A percentile compares a stretch with the other conserved stretches of the same genome.
phyloP scores from a whole-genome alignment of 2,113 vertebrate genomes.

The Siphamia tubifer region DNA sequence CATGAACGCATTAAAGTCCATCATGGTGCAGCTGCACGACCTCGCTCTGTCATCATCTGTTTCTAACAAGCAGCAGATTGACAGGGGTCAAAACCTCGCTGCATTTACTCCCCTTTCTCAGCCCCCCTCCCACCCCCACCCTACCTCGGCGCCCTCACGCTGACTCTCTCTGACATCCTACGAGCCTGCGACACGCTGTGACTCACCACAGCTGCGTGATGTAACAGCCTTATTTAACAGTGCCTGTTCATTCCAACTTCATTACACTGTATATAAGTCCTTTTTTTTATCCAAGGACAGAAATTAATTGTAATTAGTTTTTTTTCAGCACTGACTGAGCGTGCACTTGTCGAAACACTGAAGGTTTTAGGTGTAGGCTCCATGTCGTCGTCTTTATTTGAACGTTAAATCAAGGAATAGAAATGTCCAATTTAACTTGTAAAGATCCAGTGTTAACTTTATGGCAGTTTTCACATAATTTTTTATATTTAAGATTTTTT shows the following conservation, averaged over 20 bases:
- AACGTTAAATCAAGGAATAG: no score
- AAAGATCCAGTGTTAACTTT: no score
- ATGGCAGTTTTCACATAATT: no score
- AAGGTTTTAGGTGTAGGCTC: no score
- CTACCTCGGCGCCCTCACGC: neutral
- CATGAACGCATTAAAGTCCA: neutral
- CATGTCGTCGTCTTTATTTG: no score
- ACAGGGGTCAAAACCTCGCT: slow-evolving; percentile 33
- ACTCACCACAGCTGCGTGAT: neutral
- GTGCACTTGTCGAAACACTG: neutral
- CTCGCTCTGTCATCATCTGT: slow-evolving; percentile 9
- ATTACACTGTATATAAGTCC: neutral
- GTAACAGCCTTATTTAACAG: slow-evolving; percentile 3
- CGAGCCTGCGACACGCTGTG: neutral
- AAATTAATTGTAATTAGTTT: neutral
- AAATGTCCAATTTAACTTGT: no score
- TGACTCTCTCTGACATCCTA: neutral
- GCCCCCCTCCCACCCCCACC: neutral
- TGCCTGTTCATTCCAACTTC: neutral
- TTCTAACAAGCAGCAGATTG: slow-evolving; percentile 48
- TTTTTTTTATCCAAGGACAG: neutral
- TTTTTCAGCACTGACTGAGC: neutral
- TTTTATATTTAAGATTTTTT: no score
- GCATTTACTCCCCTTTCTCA: slow-evolving; percentile 31
- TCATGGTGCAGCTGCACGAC: slow-evolving; percentile 18